phyloP scores from a whole-genome alignment of 2,113 vertebrate genomes.

The Mus pahari region DNA sequence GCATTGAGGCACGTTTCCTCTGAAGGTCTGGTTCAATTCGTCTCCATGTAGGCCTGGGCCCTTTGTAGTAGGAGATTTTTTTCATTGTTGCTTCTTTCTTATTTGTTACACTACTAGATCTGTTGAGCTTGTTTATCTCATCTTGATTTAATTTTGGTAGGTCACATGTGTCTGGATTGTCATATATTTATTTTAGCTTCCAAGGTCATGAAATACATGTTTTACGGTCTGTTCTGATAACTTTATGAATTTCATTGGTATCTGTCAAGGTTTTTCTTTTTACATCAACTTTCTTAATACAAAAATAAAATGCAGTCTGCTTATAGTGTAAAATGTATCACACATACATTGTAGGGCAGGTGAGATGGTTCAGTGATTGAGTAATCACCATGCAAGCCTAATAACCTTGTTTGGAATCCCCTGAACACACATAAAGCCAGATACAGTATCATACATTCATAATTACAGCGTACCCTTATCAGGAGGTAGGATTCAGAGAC shows the following conservation, averaged over 20 bases:
- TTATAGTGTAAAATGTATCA: neutral
- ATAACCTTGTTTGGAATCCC: neutral
- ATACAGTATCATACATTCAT: neutral
- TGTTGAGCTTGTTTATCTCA: neutral
- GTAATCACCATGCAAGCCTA: neutral
- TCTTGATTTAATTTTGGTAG: neutral
- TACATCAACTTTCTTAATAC: neutral
- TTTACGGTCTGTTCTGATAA: neutral
- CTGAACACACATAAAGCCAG: neutral
- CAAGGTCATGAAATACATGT: neutral
- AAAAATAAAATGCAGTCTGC: constrained; percentile 4
- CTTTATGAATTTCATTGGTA: neutral
- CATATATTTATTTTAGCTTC: neutral
- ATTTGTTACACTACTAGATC: neutral
- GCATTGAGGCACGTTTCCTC: neutral
- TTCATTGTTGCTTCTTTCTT: neutral
- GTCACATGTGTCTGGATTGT: neutral
- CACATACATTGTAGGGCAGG: neutral
- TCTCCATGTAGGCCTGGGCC: neutral
- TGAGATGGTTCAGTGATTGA: neutral
- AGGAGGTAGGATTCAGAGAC: neutral
- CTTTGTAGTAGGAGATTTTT: neutral
- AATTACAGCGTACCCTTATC: neutral
- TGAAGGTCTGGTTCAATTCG: neutral
- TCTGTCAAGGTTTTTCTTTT: neutral